Base-by-base conservation (phyloP, 1,140 invertebrate genomes). In the Orius laevigatus region DNA sequence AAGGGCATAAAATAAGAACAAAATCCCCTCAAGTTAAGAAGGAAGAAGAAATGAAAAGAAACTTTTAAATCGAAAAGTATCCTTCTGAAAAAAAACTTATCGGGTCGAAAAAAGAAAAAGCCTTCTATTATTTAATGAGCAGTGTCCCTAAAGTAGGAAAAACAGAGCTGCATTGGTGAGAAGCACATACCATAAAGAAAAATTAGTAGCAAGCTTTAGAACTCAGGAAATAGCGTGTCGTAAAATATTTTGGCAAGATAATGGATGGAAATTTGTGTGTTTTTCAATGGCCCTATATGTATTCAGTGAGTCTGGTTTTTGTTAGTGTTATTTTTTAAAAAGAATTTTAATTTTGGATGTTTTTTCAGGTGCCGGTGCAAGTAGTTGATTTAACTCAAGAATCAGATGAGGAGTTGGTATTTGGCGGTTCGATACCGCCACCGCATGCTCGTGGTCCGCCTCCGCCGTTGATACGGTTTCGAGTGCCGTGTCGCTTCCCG, bases 371-470 rank as follows among this genome's bases (percentile, higher is more conserved):
- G 50, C 53, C 50, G 44, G 49, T 54, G 60, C n/a, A 49, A 55
- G 63, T 78, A 11, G 75, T 80, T 40, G 76, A 80, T 64, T 62
- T 79, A 49, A 79, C 76, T 19, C 69, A 71, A 55, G 76, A 76
- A 48, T 75, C 75, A 54, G 75, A 78, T 60, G 74, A 76, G 61
- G 70, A 71, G 50, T 53, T 50, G 52, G 46, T 55, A 38, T 40
- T 44, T 35, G 40, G 45, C 43, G 50, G 51, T 35, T 52, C 45
- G 12, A 59, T 62, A 51, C 50, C 55, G 14, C 55, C 56, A 20
- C 20, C 55, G 31, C 55, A 36, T 14, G 31, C 51, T n/a, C 39
- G 48, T 15, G 52, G 14, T 33, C 52, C 45, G 41, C 60, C 48
- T 34, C 57, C 42, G 42, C 55, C 53, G 12, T 47, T 54, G 46